Percentiles rank a stretch among this genome's conserved stretches.
phyloP scores from a whole-genome alignment of 2,888 invertebrate genomes.

The Nemotelus nigrinus region DNA sequence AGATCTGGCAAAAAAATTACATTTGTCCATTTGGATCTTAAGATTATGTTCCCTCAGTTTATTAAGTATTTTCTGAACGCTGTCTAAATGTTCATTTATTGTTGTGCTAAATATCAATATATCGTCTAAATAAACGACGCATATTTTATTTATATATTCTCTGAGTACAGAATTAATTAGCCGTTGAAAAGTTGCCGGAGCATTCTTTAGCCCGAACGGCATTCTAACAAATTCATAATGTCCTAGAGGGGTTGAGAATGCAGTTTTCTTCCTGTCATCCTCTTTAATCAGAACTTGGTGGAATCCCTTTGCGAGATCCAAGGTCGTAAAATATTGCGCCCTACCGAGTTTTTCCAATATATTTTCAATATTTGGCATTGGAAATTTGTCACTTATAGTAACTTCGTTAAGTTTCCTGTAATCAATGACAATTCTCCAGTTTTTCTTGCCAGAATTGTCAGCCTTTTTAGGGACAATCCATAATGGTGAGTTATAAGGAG shows the following conservation, averaged over 20 bases:
- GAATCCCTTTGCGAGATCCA: no score
- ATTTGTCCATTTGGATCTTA: neutral
- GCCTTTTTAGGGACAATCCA: no score
- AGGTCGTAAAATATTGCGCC: no score
- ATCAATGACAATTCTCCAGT: slow-evolving; percentile 51
- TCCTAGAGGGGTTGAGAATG: no score
- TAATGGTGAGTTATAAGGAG: slow-evolving; percentile 51
- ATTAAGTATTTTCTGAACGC: slow-evolving; percentile 51
- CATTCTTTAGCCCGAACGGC: slow-evolving; percentile 32
- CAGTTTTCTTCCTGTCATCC: no score
- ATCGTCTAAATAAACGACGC: slow-evolving; percentile 9
- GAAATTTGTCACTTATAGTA: no score
- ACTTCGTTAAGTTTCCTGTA: slow-evolving; percentile 44
- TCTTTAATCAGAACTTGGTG: no score
- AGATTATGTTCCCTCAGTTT: slow-evolving; percentile 47
- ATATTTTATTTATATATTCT: neutral
- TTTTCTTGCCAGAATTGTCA: slow-evolving; percentile 49
- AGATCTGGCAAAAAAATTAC: slow-evolving; percentile 7
- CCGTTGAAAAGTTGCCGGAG: slow-evolving; percentile 34
- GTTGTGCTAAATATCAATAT: slow-evolving; percentile 40
- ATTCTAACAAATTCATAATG: slow-evolving; percentile 36
- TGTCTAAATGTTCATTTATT: slow-evolving; percentile 8
- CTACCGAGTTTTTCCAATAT: no score
- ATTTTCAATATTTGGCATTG: no score
- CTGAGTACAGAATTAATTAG: slow-evolving; percentile 42